Percentiles rank a stretch among this genome's conserved stretches.
Conservation (phyloP, 2,113 vertebrate species). For the Coreoperca whiteheadi region DNA sequence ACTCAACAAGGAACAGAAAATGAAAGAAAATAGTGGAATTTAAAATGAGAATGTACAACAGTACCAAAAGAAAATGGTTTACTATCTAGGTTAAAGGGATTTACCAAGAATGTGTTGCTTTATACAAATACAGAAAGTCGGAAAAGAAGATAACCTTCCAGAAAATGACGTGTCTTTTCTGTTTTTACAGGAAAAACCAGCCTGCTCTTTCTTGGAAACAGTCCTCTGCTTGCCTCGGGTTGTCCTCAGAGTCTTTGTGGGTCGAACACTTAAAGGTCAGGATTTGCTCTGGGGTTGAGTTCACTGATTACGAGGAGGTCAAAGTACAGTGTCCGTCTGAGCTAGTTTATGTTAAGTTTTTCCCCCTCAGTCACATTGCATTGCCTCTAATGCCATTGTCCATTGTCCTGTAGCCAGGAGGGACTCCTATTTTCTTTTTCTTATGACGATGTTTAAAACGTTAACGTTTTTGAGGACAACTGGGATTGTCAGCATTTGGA, state of each 20-base stretch:
- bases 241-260: slow-evolving; percentile 23
- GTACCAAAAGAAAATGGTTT: background rate
- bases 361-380: background rate
- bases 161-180: background rate
- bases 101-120: background rate
- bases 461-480: background rate
- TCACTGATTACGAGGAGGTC: slow-evolving; percentile 18
- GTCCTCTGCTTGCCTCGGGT: slow-evolving; percentile 19
- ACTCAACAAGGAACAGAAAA: background rate
- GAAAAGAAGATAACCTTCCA: background rate
- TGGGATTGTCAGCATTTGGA: background rate
- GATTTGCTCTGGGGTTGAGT: slow-evolving; percentile 44
- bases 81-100: background rate
- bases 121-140: background rate
- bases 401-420: background rate
- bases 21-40: background rate
- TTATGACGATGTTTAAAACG: background rate
- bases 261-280: slow-evolving; percentile 53
- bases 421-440: background rate
- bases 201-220: slow-evolving; percentile 1
- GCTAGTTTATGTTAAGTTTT: slow-evolving; percentile 4
- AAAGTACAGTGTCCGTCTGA: slow-evolving; percentile 8
- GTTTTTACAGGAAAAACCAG: background rate
- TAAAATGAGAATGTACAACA: background rate
- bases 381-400: background rate